These are phyloP conservation scores for Labeo calbasu DNA, from an alignment of 2,797 vertebrate genomes.

Conservation along the genomic window DNA sequence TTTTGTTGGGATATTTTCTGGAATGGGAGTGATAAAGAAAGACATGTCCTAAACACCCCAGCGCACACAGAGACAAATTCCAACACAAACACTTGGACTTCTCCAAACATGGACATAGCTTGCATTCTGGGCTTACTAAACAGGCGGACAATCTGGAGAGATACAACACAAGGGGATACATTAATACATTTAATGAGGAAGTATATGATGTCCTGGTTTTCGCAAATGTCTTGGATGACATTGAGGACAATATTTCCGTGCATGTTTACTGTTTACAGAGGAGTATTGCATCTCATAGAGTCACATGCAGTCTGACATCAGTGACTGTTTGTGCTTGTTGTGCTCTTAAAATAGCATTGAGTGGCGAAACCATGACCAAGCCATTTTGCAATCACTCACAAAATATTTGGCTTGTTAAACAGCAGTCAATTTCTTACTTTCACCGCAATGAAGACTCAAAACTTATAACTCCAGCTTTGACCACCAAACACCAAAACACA, in stretches of 20 bases:
- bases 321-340: constrained; percentile 31
- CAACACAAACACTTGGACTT: constrained; percentile 4
- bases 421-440: background rate
- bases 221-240: background rate
- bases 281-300: constrained; percentile 24
- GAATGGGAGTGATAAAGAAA: background rate
- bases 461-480: background rate
- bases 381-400: constrained; percentile 47
- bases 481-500: background rate
- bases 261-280: constrained; percentile 50
- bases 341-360: constrained; percentile 43
- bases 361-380: constrained; percentile 37
- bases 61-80: background rate
- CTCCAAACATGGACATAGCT: background rate
- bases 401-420: constrained; percentile 22
- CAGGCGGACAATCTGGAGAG: background rate
- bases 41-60: background rate
- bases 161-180: background rate
- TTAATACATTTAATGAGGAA: background rate
- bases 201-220: background rate
- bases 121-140: background rate
- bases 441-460: background rate
- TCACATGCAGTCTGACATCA: constrained; percentile 48
- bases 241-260: background rate
- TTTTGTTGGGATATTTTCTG: constrained; percentile 14